A percentile compares a stretch with the other conserved stretches of the same genome.
Evolutionary conservation across 2,113 vertebrate genomes (phyloP).

Genomic region (Tonatia bakeri): DNA sequence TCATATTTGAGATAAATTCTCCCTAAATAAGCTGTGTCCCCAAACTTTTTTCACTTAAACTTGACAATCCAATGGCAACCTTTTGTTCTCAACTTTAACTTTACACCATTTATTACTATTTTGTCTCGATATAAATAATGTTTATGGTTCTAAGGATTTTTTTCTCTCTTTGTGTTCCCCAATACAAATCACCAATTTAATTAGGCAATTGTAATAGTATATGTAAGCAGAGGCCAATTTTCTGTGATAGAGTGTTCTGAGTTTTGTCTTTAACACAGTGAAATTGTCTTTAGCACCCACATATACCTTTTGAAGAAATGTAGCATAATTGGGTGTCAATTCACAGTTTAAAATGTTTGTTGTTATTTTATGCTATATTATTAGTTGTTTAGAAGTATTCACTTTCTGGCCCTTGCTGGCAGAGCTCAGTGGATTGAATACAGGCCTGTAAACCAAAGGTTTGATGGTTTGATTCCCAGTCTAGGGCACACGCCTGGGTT

Average conservation of each 20-base stretch:
- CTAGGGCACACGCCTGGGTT: too few species aligned
- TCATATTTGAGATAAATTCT: neutral
- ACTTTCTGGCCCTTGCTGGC: neutral
- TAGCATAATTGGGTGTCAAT: neutral
- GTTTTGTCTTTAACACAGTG: neutral
- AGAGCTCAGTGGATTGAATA: too few species aligned
- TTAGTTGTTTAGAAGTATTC: neutral
- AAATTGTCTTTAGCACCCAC: neutral
- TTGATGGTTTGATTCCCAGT: too few species aligned
- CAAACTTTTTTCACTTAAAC: neutral
- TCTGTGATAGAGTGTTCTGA: neutral
- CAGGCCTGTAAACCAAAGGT: too few species aligned
- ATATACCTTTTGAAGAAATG: neutral
- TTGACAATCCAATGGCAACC: neutral
- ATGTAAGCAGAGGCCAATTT: neutral
- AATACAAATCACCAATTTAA: neutral
- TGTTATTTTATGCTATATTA: neutral
- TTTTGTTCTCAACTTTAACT: neutral
- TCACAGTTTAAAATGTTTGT: neutral
- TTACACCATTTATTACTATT: neutral
- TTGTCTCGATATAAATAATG: neutral
- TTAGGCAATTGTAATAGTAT: neutral
- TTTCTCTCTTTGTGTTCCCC: neutral
- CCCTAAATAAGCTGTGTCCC: neutral
- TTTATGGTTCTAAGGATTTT: neutral